A percentile compares a stretch with the other conserved stretches of the same genome.
These are phyloP conservation scores for Julus scandinavius DNA, from an alignment of 2,888 invertebrate genomes.

Conservation along the genomic window DNA sequence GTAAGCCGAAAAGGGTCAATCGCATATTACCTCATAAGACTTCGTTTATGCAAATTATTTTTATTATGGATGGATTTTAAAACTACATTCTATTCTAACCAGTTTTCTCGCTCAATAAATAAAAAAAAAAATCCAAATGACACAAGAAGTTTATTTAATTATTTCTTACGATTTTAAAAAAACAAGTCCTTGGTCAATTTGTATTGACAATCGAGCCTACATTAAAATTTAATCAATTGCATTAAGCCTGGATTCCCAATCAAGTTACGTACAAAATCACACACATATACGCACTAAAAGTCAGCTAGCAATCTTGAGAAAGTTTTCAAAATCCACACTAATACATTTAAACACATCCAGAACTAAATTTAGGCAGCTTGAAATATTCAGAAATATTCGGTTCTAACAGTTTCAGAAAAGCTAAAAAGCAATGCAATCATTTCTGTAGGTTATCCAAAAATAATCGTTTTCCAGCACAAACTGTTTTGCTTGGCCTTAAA, in stretches of 20 bases:
- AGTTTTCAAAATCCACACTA: background rate
- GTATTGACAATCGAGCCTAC: background rate
- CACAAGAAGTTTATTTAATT: background rate
- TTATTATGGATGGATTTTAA: too few species aligned
- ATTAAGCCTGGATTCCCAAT: slow-evolving; percentile 22
- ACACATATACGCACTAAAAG: background rate
- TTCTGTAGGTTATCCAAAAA: too few species aligned
- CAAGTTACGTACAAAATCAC: slow-evolving; percentile 17
- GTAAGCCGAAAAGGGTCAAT: too few species aligned
- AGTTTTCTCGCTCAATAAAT: background rate
- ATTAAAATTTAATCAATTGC: background rate
- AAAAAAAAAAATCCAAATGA: background rate
- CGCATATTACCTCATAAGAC: too few species aligned
- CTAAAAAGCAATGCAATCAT: background rate
- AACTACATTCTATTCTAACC: too few species aligned
- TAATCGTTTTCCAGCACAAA: background rate
- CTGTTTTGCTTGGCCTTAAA: background rate
- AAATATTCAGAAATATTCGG: background rate
- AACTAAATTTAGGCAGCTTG: background rate
- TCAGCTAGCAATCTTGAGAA: background rate
- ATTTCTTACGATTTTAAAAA: slow-evolving; percentile 3
- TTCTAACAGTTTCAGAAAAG: background rate
- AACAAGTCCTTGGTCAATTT: background rate
- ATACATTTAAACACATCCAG: slow-evolving; percentile 29
- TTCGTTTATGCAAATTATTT: too few species aligned